phyloP scores from a whole-genome alignment of 2,113 vertebrate genomes.

The Mixornis gularis region DNA sequence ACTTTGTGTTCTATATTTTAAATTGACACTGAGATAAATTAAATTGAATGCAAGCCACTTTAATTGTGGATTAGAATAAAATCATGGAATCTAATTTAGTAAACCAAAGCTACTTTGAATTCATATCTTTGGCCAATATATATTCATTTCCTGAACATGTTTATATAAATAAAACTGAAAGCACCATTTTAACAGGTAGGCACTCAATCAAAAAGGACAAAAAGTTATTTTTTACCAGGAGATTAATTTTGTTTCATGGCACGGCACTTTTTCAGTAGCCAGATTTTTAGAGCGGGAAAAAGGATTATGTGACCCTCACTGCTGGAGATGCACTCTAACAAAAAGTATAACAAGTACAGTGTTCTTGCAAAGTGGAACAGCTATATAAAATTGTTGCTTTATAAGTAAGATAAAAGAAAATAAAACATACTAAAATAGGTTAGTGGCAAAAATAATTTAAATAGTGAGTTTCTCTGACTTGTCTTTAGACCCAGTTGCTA shows the following conservation, averaged over 20 bases:
- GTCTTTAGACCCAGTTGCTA: conserved; percentile 69
- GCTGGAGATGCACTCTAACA: not conserved
- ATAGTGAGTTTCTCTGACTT: not conserved
- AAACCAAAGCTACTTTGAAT: not conserved
- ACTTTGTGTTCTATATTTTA: not conserved
- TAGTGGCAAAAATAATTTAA: not conserved
- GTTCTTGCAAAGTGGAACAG: not conserved
- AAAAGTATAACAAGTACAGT: not conserved
- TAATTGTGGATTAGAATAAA: not conserved
- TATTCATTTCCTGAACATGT: not conserved
- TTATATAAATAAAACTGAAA: not conserved
- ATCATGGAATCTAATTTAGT: not conserved
- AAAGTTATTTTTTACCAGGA: not conserved
- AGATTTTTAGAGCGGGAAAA: not conserved
- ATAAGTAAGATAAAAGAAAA: not conserved
- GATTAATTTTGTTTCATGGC: not conserved
- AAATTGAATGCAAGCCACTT: not conserved
- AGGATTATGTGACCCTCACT: not conserved
- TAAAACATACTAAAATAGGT: not conserved
- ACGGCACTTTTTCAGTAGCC: not conserved
- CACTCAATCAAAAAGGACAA: not conserved
- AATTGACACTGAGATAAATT: not conserved
- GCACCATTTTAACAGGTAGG: not conserved
- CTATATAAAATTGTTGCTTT: not conserved
- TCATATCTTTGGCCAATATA: not conserved